Conservation (phyloP, 2,888 invertebrate genomes). For the Amiota minor region DNA sequence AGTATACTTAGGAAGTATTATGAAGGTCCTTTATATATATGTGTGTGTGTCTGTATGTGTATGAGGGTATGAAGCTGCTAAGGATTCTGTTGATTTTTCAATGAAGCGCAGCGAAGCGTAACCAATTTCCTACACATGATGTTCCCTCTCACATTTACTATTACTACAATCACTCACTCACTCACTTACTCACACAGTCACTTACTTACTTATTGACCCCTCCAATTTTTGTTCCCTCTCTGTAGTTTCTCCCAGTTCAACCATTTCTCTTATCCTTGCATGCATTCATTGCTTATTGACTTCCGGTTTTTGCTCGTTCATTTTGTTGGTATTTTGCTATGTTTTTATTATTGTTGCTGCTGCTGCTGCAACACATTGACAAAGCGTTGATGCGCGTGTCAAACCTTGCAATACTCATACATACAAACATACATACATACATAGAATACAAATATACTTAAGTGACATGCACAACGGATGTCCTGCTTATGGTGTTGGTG, state of each 20-base stretch:
- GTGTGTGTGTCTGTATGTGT: slow-evolving; percentile 26
- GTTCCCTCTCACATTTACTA: not conserved
- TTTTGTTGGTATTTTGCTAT: not conserved
- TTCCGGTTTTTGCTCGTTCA: not conserved
- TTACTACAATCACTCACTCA: not conserved
- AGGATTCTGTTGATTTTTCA: slow-evolving; percentile 55
- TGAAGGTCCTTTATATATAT: not conserved
- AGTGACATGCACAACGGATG: not conserved
- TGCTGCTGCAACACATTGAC: slow-evolving; percentile 47
- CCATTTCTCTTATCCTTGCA: not conserved
- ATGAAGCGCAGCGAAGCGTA: slow-evolving; percentile 62
- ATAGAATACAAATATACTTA: too few relatives aligned
- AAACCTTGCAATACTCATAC: slow-evolving; percentile 59
- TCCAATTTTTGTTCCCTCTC: too few relatives aligned
- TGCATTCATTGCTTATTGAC: not conserved
- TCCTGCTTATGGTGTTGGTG: not conserved
- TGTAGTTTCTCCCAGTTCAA: too few relatives aligned
- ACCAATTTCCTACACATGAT: slow-evolving; percentile 63
- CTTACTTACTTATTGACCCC: not conserved
- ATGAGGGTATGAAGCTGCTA: slow-evolving; percentile 10
- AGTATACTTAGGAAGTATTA: too few relatives aligned
- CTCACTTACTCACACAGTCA: not conserved
- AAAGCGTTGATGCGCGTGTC: slow-evolving; percentile 67
- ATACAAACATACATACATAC: not conserved
- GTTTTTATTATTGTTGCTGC: not conserved